phyloP scores from a whole-genome alignment of 2,113 vertebrate species.

The Lagopus muta region DNA sequence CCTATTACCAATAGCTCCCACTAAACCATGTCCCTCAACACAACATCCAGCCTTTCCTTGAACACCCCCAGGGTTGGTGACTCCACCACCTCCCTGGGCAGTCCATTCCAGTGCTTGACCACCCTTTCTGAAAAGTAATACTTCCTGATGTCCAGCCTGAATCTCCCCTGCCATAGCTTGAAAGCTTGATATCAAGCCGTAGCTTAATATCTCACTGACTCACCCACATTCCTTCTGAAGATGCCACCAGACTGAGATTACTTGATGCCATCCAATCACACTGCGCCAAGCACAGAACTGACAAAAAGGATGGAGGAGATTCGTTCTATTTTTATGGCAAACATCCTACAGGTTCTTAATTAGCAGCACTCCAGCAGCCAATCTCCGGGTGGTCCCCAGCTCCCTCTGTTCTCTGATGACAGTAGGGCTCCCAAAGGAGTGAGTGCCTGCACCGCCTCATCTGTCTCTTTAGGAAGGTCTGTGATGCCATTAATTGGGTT shows the following conservation, averaged over 20 bases:
- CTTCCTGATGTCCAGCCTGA: no score
- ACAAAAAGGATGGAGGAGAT: neutral
- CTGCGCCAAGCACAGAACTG: neutral
- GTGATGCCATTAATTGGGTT: conserved; percentile 59
- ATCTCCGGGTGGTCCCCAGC: neutral
- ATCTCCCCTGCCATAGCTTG: no score
- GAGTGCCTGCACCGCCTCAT: neutral
- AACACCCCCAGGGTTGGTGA: no score
- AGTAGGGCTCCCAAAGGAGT: neutral
- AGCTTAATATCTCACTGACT: neutral
- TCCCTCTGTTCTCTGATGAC: neutral
- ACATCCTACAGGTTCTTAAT: conserved; percentile 7
- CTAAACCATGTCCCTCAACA: no score
- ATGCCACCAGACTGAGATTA: neutral
- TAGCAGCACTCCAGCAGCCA: neutral
- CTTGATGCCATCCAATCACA: neutral
- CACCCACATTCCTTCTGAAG: neutral
- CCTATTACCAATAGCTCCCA: no score
- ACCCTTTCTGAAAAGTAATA: no score
- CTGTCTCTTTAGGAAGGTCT: conserved; percentile 36
- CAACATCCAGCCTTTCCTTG: no score
- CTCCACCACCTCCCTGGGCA: no score
- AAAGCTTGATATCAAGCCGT: no score
- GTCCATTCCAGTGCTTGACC: no score
- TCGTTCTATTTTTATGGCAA: neutral